Base-by-base conservation (phyloP, 64 coral and sea anemone genomes). In the Pocillopora damicornis region DNA sequence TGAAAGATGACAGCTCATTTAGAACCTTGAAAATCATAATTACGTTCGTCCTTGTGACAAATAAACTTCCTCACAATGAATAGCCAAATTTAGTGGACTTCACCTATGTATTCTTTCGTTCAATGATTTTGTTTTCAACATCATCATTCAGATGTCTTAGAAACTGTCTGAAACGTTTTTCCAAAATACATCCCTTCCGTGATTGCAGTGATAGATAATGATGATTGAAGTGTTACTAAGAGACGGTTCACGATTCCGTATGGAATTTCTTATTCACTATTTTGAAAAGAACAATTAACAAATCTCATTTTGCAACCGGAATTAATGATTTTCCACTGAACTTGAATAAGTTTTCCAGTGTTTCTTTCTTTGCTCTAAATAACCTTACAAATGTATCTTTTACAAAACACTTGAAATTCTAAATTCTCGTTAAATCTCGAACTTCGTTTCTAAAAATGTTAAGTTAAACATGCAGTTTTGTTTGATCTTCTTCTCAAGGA, bases 221-320 rank as follows among this genome's bases (percentile, higher is more conserved):
- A 77, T 20, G 16, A 56, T 8, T 14, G 14, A 16, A 64, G 3
- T 37, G 75, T 56, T 38, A 57, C 75, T 36, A 57, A 16, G 75
- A 56, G 42, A 77, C 38, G 3, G 75, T 57, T 57, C 17, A 56
- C 37, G 15, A 51, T 45, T 77, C 15, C 56, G 17, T 20, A 15
- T 18, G 75, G 75, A 77, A 77, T 77, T 15, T 77, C 56, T 22
- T 56, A 77, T 77, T 77, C 42, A 57, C 37, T 77, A 4, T 58
- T 45, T n/a, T 58, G 15, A 9, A 58, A 77, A 36, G 26, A 76
- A 37, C 75, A 58, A 77, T 56, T 57, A 77, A 22, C 18, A 42
- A 77, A 56, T 77, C 9, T 11, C 42, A 37, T 37, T 56, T 13
- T 22, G 8, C 15, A 58, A 56, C 57, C 10, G 45, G 5, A 20